Percentiles rank a stretch among this genome's conserved stretches.
Evolutionary conservation across 2,797 vertebrate species (phyloP).

Genomic region (Cyprinella venusta): DNA sequence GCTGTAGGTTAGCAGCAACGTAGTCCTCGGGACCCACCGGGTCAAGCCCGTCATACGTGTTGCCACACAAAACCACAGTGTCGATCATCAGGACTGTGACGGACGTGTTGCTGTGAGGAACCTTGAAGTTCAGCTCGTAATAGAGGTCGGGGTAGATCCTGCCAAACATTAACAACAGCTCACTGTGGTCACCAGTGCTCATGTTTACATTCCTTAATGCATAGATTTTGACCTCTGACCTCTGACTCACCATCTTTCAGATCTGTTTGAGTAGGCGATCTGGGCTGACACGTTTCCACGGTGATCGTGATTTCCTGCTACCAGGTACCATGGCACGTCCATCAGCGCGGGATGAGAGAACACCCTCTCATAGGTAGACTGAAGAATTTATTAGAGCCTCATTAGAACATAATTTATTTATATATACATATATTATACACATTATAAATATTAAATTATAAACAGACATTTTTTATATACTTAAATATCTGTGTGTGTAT

Average conservation of each 20-base stretch:
- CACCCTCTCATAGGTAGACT: conserved; percentile 72
- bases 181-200: not conserved
- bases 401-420: not conserved
- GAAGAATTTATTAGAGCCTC: conserved; percentile 3
- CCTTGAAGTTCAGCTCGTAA: conserved; percentile 68
- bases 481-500: no score
- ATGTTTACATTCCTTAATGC: not conserved
- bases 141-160: conserved; percentile 74
- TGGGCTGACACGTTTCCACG: conserved; percentile 72
- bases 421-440: no score
- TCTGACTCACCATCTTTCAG: conserved; percentile 68
- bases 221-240: not conserved
- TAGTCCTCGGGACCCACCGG: conserved; percentile 64
- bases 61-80: conserved; percentile 74
- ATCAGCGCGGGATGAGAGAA: conserved; percentile 68
- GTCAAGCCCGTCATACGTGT: conserved; percentile 67
- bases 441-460: no score
- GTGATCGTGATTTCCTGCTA: conserved; percentile 76
- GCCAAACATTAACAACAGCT: not conserved
- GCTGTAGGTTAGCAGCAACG: conserved; percentile 61
- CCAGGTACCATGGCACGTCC: conserved; percentile 70
- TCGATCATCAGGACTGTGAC: conserved; percentile 75
- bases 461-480: no score
- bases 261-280: conserved; percentile 70
- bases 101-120: conserved; percentile 66